Base-by-base conservation (phyloP, 2,797 vertebrate species). In the Distichodus sexfasciatus region DNA sequence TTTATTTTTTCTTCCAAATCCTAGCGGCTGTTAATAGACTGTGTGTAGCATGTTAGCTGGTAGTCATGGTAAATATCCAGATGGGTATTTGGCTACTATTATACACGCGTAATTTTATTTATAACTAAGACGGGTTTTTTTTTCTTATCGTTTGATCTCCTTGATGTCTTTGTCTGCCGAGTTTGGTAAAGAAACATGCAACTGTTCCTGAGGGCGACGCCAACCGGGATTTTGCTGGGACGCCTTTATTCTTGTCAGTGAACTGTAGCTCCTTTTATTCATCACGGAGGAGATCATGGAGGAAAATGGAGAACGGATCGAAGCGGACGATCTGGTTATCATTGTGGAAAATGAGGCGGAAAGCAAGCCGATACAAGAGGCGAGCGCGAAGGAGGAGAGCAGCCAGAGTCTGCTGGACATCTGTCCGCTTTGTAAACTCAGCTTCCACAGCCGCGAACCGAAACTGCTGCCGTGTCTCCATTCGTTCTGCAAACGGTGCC, bases 401-500 rank as follows among this genome's bases (percentile, higher is more conserved):
- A 84, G 87, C 4, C 89, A 94, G 81, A 94, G 94, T 79, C 92
- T 98, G 79, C 95, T 98, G 94, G 96, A 99, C 84, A 95, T 94
- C 67, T 99, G 96, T 79, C 94, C 94, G 14, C 90, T 94, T 71
- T 98, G 96, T 77, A 93, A 92, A 75, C 83, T 94, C 87, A 94
- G 93, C 77, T 95, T 99, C 77, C 95, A 96, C 89, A 98, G 93
- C 87, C 90, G 96, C 63, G 94, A 93, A 83, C 96, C 96, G 80
- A 96, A 96, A 77, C 93, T 99, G 61, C 90, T 99, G 74, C 95
- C 96, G 2, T 99, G 96, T 72, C 90, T 99, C 6, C 96, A 99
- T 90, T 97, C 96, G 4, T 92, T 98, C 84, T 99, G 97, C 86
- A 93, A 91, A 86, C 91, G 92, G 74, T 98, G 97, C 78, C 90